Conservation (phyloP, 64 coral and sea anemone genomes). For the Montipora efflorescens region DNA sequence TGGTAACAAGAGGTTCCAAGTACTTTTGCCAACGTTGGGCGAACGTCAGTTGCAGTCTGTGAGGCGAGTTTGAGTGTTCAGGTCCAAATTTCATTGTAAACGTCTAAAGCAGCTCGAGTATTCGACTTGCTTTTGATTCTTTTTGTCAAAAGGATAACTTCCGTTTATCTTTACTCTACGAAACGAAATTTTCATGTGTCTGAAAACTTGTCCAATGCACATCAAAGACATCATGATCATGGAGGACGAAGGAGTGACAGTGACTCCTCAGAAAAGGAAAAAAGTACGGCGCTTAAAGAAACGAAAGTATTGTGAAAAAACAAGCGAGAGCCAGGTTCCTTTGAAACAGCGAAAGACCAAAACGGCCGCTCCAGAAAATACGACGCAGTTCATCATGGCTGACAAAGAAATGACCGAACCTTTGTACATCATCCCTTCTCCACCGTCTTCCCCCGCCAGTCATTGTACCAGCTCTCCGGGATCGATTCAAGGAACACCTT, state of each 20-base stretch:
- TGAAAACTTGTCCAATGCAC: slow-evolving; percentile 23
- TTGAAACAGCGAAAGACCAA: slow-evolving; percentile 72
- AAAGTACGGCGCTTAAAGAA: slow-evolving; percentile 88
- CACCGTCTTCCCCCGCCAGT: slow-evolving; percentile 49
- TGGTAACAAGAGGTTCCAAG: background rate
- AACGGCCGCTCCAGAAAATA: slow-evolving; percentile 89
- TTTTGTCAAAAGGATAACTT: background rate
- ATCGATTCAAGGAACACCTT: slow-evolving; percentile 69
- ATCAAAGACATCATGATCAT: background rate
- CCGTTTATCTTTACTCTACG: background rate
- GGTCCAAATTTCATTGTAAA: background rate
- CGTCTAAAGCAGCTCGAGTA: background rate
- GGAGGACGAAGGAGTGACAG: slow-evolving; percentile 56
- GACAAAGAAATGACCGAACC: slow-evolving; percentile 84
- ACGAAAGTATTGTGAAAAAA: slow-evolving; percentile 63
- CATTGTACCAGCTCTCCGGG: slow-evolving; percentile 52
- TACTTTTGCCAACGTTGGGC: background rate
- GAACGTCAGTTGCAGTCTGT: background rate
- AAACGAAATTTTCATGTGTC: slow-evolving; percentile 26
- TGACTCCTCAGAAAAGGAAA: slow-evolving; percentile 67
- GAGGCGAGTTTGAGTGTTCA: background rate
- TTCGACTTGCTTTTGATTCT: slow-evolving; percentile 27
- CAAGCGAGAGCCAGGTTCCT: slow-evolving; percentile 11
- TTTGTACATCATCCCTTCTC: slow-evolving; percentile 63
- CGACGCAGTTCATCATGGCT: slow-evolving; percentile 97